phyloP scores from a whole-genome alignment of 2,888 invertebrate species.

The Amphipyra berbera region DNA sequence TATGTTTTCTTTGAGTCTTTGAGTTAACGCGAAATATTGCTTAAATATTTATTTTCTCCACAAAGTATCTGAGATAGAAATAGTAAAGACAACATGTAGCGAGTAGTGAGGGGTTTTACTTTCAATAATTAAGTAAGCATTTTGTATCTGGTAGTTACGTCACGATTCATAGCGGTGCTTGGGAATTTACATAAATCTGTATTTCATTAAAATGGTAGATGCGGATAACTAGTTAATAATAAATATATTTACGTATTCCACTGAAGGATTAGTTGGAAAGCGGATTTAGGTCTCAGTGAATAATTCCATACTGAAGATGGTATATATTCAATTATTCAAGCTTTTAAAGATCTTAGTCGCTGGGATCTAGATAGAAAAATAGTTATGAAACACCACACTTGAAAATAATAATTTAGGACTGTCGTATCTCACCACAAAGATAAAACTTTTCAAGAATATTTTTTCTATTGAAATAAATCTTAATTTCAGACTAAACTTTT shows the following conservation, averaged over 20 bases:
- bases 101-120: constrained; percentile 15
- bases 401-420: too few species aligned
- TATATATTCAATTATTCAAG: constrained; percentile 22
- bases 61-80: constrained; percentile 9
- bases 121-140: constrained; percentile 54
- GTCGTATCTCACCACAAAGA: too few species aligned
- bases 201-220: constrained; percentile 54
- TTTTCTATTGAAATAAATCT: too few species aligned
- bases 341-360: neutral
- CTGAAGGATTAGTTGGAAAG: constrained; percentile 40
- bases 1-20: constrained; percentile 39
- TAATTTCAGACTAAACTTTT: too few species aligned
- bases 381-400: constrained; percentile 8
- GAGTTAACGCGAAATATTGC: constrained; percentile 30
- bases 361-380: neutral
- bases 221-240: constrained; percentile 55
- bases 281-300: constrained; percentile 43
- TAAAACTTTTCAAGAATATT: too few species aligned
- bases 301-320: constrained; percentile 37
- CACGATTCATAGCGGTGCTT: constrained; percentile 52
- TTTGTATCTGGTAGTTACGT: constrained; percentile 48
- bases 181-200: constrained; percentile 59
- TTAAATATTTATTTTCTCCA: constrained; percentile 45
- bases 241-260: constrained; percentile 57
- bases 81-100: constrained; percentile 5